Percentiles rank a stretch among this genome's conserved stretches.
Conservation (phyloP, 2,113 vertebrate species). For the Triplophysa tibetana region DNA sequence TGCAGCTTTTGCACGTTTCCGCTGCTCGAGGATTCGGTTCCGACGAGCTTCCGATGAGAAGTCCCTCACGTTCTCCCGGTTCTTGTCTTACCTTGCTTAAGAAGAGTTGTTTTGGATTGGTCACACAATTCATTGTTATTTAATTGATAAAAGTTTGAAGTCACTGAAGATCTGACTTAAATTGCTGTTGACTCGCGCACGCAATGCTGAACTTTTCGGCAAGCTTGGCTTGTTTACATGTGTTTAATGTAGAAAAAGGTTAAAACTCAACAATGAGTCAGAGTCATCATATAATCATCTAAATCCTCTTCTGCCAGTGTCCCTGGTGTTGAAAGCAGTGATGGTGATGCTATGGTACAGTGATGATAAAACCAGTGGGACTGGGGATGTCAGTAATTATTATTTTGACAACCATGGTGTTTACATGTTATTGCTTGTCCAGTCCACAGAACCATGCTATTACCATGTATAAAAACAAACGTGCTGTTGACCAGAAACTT, state of each 20-base stretch:
- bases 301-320: background rate
- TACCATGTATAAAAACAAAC: too few species aligned
- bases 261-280: background rate
- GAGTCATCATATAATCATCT: background rate
- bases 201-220: background rate
- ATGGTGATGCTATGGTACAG: too few species aligned
- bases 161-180: background rate
- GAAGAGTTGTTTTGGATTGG: background rate
- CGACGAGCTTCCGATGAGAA: conserved; percentile 7
- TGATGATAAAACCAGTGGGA: too few species aligned
- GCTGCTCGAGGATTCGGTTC: conserved; percentile 23
- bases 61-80: background rate
- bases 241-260: background rate
- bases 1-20: conserved; percentile 53
- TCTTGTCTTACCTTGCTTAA: background rate
- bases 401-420: background rate
- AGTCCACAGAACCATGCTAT: too few species aligned
- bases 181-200: background rate
- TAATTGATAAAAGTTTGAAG: background rate
- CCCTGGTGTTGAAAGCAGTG: background rate
- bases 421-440: background rate
- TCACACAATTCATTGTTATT: background rate
- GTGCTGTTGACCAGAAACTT: background rate
- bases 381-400: too few species aligned
- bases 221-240: background rate